These are phyloP conservation scores for Chromis chromis DNA, from an alignment of 2,797 vertebrate species.

Conservation along the genomic window DNA sequence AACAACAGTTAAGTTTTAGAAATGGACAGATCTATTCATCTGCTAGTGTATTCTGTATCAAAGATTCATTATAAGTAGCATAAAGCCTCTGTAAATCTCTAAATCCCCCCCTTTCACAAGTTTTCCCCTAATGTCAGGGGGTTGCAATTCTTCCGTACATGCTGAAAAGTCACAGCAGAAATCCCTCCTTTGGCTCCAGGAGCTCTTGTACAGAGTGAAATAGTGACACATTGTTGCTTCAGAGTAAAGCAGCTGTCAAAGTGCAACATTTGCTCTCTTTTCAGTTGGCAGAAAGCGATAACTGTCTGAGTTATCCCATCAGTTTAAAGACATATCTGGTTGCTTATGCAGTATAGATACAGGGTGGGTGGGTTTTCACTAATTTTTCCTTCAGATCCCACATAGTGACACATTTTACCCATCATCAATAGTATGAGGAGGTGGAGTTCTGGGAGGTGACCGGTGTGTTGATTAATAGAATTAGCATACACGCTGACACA, in stretches of 20 bases:
- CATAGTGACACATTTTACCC: conserved; percentile 54
- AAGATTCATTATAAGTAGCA: conserved; percentile 15
- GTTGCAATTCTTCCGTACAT: conserved; percentile 12
- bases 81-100: background rate
- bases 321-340: conserved; percentile 27
- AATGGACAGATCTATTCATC: background rate
- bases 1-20: background rate
- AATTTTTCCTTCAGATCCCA: conserved; percentile 30
- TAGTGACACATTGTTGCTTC: conserved; percentile 31
- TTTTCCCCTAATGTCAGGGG: conserved; percentile 15
- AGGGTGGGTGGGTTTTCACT: conserved; percentile 2
- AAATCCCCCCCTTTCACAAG: conserved; percentile 3
- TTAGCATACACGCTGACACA: conserved; percentile 72
- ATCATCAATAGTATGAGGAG: conserved; percentile 62
- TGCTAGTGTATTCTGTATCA: conserved; percentile 6
- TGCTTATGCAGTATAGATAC: conserved; percentile 42
- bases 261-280: conserved; percentile 34
- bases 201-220: conserved; percentile 31
- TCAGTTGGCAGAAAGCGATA: conserved; percentile 28
- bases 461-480: conserved; percentile 75
- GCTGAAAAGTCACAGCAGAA: conserved; percentile 19
- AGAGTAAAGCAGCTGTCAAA: conserved; percentile 15
- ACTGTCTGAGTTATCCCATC: conserved; percentile 26
- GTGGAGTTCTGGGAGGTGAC: conserved; percentile 55
- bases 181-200: conserved; percentile 20